These are phyloP conservation scores for Cyanoramphus novaezelandiae DNA, from an alignment of 2,113 vertebrate genomes.

Conservation along the genomic window DNA sequence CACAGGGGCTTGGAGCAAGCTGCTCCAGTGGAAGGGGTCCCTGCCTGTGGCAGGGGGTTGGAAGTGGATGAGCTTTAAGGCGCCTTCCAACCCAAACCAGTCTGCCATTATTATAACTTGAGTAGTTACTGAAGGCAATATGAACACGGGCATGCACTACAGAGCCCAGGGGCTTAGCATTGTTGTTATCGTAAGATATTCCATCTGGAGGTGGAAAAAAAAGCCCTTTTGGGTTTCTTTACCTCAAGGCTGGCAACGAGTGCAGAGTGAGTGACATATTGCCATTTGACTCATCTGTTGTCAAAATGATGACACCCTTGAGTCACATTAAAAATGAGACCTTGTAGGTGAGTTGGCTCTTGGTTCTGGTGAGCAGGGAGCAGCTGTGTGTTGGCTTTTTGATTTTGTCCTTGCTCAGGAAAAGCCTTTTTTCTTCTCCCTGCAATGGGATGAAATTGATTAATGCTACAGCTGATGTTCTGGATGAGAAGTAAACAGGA, in stretches of 20 bases:
- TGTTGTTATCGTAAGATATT: not conserved
- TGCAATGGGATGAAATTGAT: not conserved
- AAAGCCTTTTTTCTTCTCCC: not conserved
- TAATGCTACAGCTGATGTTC: not conserved
- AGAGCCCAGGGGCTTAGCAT: not conserved
- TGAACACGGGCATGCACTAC: not conserved
- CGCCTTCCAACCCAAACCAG: not conserved
- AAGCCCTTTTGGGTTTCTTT: not conserved
- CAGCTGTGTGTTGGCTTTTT: not conserved
- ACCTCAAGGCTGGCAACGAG: not conserved
- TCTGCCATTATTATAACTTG: not conserved
- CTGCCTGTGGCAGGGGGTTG: not conserved
- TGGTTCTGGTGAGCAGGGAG: not conserved
- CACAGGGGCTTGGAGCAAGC: too few species aligned
- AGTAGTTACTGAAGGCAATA: not conserved
- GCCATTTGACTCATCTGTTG: slow-evolving; percentile 50
- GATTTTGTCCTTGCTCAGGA: not conserved
- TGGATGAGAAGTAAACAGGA: slow-evolving; percentile 11
- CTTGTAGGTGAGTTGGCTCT: not conserved
- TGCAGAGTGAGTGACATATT: not conserved
- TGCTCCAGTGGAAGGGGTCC: not conserved
- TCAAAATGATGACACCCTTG: slow-evolving; percentile 42
- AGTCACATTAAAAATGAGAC: not conserved
- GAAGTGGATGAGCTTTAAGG: not conserved
- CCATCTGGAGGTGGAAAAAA: not conserved